Evolutionary conservation across 2,888 invertebrate genomes (phyloP), one percentile per base, ranked within the genome.

Genomic region (Pristionchus exspectatus): DNA sequence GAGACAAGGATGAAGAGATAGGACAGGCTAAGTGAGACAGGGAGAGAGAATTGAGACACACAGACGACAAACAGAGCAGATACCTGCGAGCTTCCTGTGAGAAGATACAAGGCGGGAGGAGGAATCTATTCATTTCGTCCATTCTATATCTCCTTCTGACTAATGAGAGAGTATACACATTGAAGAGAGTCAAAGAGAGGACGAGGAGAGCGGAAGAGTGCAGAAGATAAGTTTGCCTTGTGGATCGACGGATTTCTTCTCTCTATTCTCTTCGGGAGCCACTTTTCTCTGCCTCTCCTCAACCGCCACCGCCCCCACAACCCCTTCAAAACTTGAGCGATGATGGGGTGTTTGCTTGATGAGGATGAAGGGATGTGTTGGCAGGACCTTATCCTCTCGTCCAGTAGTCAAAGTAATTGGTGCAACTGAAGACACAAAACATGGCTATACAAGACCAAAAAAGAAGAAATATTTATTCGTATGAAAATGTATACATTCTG

Each of bases 101-200:
- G 56, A 85, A 59, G 84, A 83, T 85, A 85, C 56, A 56, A 30
- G 84, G 50, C 24, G 59, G 59, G 84, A 14, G 59, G 59, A 85
- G 84, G 30, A 4, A 24, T 74, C 18, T 38, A 18, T 33, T 21
- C 16, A 18, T 3, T 74, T 74, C 74, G 16, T 30, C 10, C 30
- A 9, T 10, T 74, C 74, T 24, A 30, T 74, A 10, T 30, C 5
- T 74, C 18, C 30, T 1, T 74, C 74, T 33, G 30, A 33, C 38
- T 10, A 30, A 24, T 24, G 38, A 38, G 24, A 33, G 74, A 33
- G 24, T 50, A 50, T 50, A 4, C 72, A n/a, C 14, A 54, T 27
- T 7, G n/a, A 30, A 88, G 84, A 86, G 89, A 89, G 81, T 89
- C 56, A 83, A 85, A 44, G 69, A 77, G 38, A 89, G 85, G 38